Conservation (phyloP, 2,113 vertebrate genomes). For the Pachycephala philippinensis region DNA sequence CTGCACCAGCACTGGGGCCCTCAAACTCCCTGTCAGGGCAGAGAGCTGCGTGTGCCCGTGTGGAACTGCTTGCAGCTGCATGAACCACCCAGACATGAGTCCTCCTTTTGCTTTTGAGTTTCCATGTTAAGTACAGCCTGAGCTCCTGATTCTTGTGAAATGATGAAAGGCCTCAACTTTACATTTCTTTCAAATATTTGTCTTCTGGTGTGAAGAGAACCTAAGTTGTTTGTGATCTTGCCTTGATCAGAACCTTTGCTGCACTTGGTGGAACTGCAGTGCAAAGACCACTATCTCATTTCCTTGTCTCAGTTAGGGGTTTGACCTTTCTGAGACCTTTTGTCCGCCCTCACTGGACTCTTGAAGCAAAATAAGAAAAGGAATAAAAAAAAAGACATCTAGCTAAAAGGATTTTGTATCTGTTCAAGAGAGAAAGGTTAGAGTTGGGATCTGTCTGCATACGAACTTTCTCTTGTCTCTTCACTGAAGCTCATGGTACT, state of each 20-base stretch:
- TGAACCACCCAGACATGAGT: not conserved
- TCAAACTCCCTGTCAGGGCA: accelerated
- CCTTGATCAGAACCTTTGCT: not conserved
- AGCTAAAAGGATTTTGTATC: not conserved
- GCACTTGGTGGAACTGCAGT: not conserved
- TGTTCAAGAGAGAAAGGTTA: not conserved
- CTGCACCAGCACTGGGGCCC: not conserved
- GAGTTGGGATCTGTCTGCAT: not conserved
- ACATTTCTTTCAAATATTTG: not conserved
- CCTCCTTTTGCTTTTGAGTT: not conserved
- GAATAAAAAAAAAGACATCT: too few species aligned
- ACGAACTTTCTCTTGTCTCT: not conserved
- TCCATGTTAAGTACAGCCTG: not conserved
- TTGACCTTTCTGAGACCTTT: not conserved
- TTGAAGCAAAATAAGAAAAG: not conserved
- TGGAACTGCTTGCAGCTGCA: not conserved
- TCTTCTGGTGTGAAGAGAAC: not conserved
- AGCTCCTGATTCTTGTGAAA: not conserved
- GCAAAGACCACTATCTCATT: not conserved
- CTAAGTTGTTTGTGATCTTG: not conserved
- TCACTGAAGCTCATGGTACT: not conserved
- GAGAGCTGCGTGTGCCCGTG: accelerated
- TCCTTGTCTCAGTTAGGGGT: not conserved
- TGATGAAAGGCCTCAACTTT: not conserved
- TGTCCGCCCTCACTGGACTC: not conserved